Base-by-base conservation (phyloP, 1,140 invertebrate species). In the Tribolium madens region DNA sequence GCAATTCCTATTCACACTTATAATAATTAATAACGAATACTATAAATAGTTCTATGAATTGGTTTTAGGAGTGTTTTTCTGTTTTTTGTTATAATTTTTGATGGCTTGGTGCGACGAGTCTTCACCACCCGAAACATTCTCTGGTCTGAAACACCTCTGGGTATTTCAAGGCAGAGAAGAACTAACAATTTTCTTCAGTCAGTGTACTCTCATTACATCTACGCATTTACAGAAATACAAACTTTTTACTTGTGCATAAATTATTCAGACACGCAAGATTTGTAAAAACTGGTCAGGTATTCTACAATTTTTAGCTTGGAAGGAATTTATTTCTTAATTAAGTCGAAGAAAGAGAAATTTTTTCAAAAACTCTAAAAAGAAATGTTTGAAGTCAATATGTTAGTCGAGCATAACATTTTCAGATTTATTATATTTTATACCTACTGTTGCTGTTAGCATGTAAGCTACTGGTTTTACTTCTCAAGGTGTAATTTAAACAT, bases 391-490 rank as follows among this genome's bases (percentile, higher is more conserved):
- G 6, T 3, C 3, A 26, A 26, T 26, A 3, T 26, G 21, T 26
- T 26, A 5, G 2, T 26, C 21, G 3, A 0, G 6, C 1, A 42
- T 42, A 42, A 42, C 7, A 42, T 42, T 42, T 42, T 42, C 36
- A 42, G n/a, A 42, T 50, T 50, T 15, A 21, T 2, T 21, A 14
- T 15, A 57, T 17, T 57, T 57, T 57, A 57, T 21, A 21, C n/a
- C n/a, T n/a, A n/a, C 14, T n/a, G 14, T 21, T n/a, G 3, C n/a
- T 57, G 6, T 57, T 57, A 57, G 52, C 52, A 18, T 57, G 52
- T 57, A 26, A 21, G 52, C 52, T 57, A 57, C 52, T 57, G 52
- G 52, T 57, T 57, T 57, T 57, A 17, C 14, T 9, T 57, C 17
- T 0, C 0, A 50, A 50, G 48, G 10, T 50, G 15, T 50, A 50